These are phyloP conservation scores for Rhogogaster chlorosoma DNA, from an alignment of 2,888 invertebrate genomes.

Conservation along the genomic window DNA sequence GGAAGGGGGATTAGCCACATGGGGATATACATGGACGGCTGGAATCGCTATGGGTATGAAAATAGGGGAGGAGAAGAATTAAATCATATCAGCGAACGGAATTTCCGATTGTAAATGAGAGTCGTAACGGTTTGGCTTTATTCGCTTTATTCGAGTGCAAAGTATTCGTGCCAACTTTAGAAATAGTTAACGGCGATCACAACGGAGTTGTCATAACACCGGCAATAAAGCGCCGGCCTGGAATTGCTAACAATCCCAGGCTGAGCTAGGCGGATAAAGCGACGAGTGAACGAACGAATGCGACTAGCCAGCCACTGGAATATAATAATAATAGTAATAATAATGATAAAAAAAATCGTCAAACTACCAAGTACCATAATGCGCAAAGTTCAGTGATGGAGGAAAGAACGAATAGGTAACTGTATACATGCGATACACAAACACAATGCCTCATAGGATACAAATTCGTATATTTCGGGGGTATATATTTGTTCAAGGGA, in stretches of 20 bases:
- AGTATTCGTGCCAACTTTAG: slow-evolving; percentile 66
- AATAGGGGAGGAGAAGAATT: neutral
- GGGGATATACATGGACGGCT: neutral
- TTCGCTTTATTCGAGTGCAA: slow-evolving; percentile 60
- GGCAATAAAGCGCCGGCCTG: slow-evolving; percentile 42
- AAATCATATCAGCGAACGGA: slow-evolving; percentile 34
- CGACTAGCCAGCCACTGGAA: neutral
- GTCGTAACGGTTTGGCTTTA: slow-evolving; percentile 64
- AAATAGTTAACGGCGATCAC: slow-evolving; percentile 60
- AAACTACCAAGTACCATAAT: slow-evolving; percentile 23
- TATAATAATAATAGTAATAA: slow-evolving; percentile 1
- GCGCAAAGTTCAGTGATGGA: slow-evolving; percentile 26
- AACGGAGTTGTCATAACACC: slow-evolving; percentile 44
- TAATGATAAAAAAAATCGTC: slow-evolving; percentile 4
- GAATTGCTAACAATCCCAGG: slow-evolving; percentile 40
- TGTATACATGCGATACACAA: neutral
- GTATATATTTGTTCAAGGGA: slow-evolving; percentile 6
- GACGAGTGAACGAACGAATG: neutral
- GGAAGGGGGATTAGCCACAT: neutral
- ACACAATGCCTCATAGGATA: neutral
- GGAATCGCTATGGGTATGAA: neutral
- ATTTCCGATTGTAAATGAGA: slow-evolving; percentile 54
- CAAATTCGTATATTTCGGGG: neutral
- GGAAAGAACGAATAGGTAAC: neutral
- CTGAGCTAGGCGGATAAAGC: slow-evolving; percentile 19